Base-by-base conservation (phyloP, 2,888 invertebrate genomes). In the Acronicta aceris region DNA sequence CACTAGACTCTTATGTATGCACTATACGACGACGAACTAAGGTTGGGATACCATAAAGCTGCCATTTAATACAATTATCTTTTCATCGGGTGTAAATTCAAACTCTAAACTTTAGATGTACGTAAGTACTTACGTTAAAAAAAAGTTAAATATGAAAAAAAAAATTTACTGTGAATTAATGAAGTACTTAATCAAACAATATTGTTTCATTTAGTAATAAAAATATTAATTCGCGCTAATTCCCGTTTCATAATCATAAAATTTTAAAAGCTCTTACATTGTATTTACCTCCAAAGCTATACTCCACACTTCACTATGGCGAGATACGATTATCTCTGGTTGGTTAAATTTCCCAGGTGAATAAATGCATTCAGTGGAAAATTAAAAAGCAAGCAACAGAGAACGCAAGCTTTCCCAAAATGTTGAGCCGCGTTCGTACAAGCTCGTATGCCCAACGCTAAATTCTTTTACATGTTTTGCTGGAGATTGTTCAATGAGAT, bases 361-460 rank as follows among this genome's bases (percentile, higher is more conserved):
- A 72, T 76, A 74, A 71, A 78, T 76, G 80, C 87, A 86, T 75
- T 68, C 73, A 72, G 77, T 81, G 84, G 83, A 86, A 87, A 86
- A 85, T 86, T 84, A 84, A 87, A 86, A 85, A 79, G 77, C 77
- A 79, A 74, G 62, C 65, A 68, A 61, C 63, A 57, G 41, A 56
- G 59, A 54, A 51, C 57, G 59, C 61, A 66, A 74, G 68, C 61
- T 71, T 68, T 71, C 59, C 61, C 43, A 49, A 59, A 77, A 76
- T 69, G 62, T 50, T 48, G 36, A 46, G 15, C 25, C 43, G 41
- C 61, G 61, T 74, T 73, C 75, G 49, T 38, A 52, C 52, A 46
- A 40, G 27, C 36, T 61, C 48, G 70, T 66, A 51, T 70, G 59
- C 69, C 52, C 54, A 59, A 54, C 48, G 49, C 51, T 63, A 63